Percentiles rank a stretch among this genome's conserved stretches.
phyloP scores from a whole-genome alignment of 2,888 invertebrate genomes.

The Anthrax anthrax region DNA sequence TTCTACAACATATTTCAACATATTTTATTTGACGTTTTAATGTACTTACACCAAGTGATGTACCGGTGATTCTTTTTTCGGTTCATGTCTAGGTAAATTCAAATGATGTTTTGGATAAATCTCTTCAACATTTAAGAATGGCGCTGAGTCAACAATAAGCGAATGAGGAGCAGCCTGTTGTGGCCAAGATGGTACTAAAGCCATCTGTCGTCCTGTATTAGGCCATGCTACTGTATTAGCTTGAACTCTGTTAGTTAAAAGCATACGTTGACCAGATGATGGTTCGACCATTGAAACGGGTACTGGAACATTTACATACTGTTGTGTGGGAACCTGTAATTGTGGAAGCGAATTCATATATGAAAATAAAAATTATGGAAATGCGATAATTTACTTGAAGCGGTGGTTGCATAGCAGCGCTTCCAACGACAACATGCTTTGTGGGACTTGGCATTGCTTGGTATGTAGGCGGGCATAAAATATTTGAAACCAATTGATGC shows the following conservation, averaged over 20 bases:
- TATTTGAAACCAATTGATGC: slow-evolving; percentile 85
- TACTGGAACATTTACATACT: slow-evolving; percentile 52
- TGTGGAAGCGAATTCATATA: background rate
- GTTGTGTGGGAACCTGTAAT: slow-evolving; percentile 58
- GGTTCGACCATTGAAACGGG: slow-evolving; percentile 90
- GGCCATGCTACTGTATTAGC: slow-evolving; percentile 36
- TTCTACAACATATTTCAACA: background rate
- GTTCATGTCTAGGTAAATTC: slow-evolving; percentile 42
- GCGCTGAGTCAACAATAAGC: slow-evolving; percentile 60
- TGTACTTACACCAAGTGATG: slow-evolving; percentile 34
- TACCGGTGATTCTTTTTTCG: slow-evolving; percentile 41
- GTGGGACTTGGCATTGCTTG: slow-evolving; percentile 62
- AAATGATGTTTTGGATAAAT: slow-evolving; percentile 44
- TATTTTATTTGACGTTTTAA: background rate
- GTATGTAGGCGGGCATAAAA: slow-evolving; percentile 79
- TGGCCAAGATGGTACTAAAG: slow-evolving; percentile 73
- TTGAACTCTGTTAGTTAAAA: slow-evolving; percentile 44
- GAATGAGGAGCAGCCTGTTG: slow-evolving; percentile 58
- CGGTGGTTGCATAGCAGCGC: slow-evolving; percentile 36
- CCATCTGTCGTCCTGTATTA: slow-evolving; percentile 52
- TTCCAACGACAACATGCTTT: slow-evolving; percentile 41
- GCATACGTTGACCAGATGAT: slow-evolving; percentile 62
- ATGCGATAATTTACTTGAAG: slow-evolving; percentile 24
- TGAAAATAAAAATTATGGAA: background rate
- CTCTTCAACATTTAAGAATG: slow-evolving; percentile 50